Evolutionary conservation across 2,113 vertebrate species (phyloP), one percentile per base, ranked within the genome.

Genomic region (Brienomyrus brachyistius): DNA sequence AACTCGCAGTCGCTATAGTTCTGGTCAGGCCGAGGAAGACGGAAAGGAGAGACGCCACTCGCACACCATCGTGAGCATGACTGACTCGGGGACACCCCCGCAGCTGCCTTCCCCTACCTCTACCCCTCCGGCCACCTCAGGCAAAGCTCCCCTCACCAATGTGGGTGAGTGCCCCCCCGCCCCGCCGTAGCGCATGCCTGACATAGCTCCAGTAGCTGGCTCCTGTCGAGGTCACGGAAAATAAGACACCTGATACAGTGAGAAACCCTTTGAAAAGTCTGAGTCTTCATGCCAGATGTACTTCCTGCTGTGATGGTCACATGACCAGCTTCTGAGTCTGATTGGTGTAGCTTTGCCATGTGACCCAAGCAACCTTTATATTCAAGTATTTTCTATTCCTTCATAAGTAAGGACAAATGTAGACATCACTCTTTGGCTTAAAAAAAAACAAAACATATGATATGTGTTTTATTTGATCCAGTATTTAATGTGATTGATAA

Each of bases 71-170:
- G 92, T 95, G 0, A 97, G 96, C 90, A 95, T 97, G 92, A 97
- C 97, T 0, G 98, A 98, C 62, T 93, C 96, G 0, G 96, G 97
- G 0, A 97, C 96, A 91, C 97, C 96, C 89, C 96, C 97, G 2
- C 97, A 97, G 89, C 96, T 97, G 92, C 97, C 97, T 5, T 98
- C 98, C 0, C 97, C 98, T 50, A 95, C 98, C 0, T 91, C 96
- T 4, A 91, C 96, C 11, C 95, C 96, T 80, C 94, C 96, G 93
- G 92, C 96, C 1, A 94, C 96, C 93, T 94, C 96, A 0, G 95
- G 95, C 89, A 99, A 97, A 94, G 95, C 95, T 52, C 97, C 97
- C 0, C 95, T 95, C 90, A 97, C 98, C 92, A 98, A 96, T 92
- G 95, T 98, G 90, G 98, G 98, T 99, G 93, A 97, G 98, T 97